phyloP scores from a whole-genome alignment of 2,888 invertebrate species.

The Timandra comae region DNA sequence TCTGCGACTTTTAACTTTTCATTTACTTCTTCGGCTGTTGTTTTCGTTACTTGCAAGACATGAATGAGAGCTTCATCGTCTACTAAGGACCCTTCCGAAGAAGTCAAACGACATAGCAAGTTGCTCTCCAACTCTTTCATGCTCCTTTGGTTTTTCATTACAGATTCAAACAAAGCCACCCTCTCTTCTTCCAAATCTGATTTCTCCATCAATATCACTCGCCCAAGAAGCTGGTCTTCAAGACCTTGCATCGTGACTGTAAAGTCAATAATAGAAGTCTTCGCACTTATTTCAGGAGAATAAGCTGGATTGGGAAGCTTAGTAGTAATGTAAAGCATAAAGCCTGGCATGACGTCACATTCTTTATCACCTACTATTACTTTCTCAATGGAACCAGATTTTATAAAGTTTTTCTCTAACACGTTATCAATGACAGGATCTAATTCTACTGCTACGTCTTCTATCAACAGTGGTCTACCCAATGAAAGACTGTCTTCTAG shows the following conservation, averaged over 20 bases:
- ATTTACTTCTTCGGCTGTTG: conserved; percentile 95
- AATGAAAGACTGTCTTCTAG: conserved; percentile 91
- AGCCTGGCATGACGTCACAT: conserved; percentile 96
- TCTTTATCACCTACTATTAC: conserved; percentile 97
- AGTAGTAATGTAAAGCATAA: conserved; percentile 96
- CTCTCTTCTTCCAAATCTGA: conserved; percentile 96
- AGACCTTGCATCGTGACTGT: conserved; percentile 97
- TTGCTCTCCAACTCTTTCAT: conserved; percentile 98
- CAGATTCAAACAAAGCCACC: conserved; percentile 94
- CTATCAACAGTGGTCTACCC: conserved; percentile 92
- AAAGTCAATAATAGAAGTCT: conserved; percentile 97
- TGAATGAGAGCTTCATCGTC: conserved; percentile 97
- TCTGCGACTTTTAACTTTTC: conserved; percentile 95
- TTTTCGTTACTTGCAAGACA: conserved; percentile 90
- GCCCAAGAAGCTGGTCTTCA: conserved; percentile 94
- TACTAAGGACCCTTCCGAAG: conserved; percentile 94
- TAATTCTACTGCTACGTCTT: conserved; percentile 95
- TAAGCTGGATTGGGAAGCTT: conserved; percentile 97
- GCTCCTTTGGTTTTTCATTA: conserved; percentile 95
- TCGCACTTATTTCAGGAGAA: conserved; percentile 97
- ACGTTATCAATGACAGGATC: conserved; percentile 98
- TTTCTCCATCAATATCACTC: conserved; percentile 97
- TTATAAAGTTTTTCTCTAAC: conserved; percentile 97
- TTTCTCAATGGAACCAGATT: conserved; percentile 97
- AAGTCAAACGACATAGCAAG: conserved; percentile 91